Base-by-base conservation (phyloP, 1,140 invertebrate species). In the Drosophila ercepeae region DNA sequence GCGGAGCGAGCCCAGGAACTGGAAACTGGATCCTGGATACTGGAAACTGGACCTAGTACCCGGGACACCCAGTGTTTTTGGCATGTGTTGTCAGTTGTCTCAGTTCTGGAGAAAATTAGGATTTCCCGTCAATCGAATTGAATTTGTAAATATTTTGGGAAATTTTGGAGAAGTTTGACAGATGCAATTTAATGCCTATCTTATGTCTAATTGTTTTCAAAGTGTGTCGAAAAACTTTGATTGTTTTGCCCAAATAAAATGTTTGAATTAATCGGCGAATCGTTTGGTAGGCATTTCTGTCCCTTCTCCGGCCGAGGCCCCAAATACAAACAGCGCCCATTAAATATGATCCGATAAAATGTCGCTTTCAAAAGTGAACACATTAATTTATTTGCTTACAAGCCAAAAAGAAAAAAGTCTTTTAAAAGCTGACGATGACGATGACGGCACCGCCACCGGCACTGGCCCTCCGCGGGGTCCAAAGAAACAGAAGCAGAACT, bases 351-450 rank as follows among this genome's bases (percentile, higher is more conserved):
- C 54, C 48, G 39, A 72, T 61, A 71, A 72, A 60, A 61, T 71
- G 46, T 58, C 67, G 67, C 61, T 41, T 68, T 70, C 44, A 55
- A 44, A 67, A 68, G 44, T 70, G 64, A 70, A 70, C 63, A 69
- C 63, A 69, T 57, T 44, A 69, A 71, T 69, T 71, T 58, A 72
- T 72, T 72, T 72, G 69, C 68, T 72, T 72, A 72, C 68, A 61
- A 60, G 48, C 34, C 57, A 72, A 72, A 61, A 45, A 32, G 34
- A 52, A 72, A 61, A 60, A 61, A 73, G 34, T 32, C 36, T 61
- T 39, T 16, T 27, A 25, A 39, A 64, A 67, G 63, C 34, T 54
- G 50, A 50, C 44, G 36, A 16, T 39, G 36, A 39, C 36, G 29
- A 6, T 6, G 29, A 7, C 6, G 36, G 36, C 14, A 13, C 11